Percentiles rank a stretch among this genome's conserved stretches.
These are phyloP conservation scores for Frieseomelitta varia DNA, from an alignment of 1,140 invertebrate species.

Conservation along the genomic window DNA sequence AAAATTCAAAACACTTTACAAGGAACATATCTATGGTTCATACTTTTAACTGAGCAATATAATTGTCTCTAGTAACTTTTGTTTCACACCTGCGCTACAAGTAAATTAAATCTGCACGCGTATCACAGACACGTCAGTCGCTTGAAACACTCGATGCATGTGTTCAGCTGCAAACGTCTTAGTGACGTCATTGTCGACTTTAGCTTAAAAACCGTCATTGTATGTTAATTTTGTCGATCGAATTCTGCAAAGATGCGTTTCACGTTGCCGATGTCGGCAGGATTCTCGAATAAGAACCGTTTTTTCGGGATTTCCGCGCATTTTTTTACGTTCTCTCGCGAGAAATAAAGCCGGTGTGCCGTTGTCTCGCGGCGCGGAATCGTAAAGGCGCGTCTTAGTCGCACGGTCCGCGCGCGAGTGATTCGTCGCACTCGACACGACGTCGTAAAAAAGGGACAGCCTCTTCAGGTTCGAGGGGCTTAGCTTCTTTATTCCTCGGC, in stretches of 20 bases:
- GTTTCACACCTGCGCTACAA: too few relatives aligned
- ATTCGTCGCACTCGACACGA: slow-evolving; percentile 62
- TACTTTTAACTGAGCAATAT: too few relatives aligned
- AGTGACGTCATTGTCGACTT: too few relatives aligned
- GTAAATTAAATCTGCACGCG: too few relatives aligned
- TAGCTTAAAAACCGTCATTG: too few relatives aligned
- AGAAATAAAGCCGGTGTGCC: slow-evolving; percentile 45
- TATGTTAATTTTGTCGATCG: neutral
- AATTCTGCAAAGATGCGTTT: neutral
- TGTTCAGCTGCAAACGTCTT: too few relatives aligned
- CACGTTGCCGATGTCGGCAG: neutral
- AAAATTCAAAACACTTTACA: too few relatives aligned
- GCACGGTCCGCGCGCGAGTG: slow-evolving; percentile 18
- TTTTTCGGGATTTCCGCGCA: neutral
- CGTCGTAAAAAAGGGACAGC: slow-evolving; percentile 54
- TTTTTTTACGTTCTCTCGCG: neutral
- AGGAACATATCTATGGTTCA: too few relatives aligned
- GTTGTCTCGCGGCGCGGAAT: slow-evolving; percentile 19
- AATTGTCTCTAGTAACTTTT: too few relatives aligned
- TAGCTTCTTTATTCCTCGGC: slow-evolving; percentile 52
- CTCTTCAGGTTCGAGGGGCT: neutral
- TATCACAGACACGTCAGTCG: too few relatives aligned
- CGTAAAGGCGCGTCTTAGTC: slow-evolving; percentile 49
- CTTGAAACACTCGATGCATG: too few relatives aligned
- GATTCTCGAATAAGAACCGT: neutral